These are phyloP conservation scores for Poecile montanus DNA, from an alignment of 2,797 vertebrate species.

Conservation along the genomic window DNA sequence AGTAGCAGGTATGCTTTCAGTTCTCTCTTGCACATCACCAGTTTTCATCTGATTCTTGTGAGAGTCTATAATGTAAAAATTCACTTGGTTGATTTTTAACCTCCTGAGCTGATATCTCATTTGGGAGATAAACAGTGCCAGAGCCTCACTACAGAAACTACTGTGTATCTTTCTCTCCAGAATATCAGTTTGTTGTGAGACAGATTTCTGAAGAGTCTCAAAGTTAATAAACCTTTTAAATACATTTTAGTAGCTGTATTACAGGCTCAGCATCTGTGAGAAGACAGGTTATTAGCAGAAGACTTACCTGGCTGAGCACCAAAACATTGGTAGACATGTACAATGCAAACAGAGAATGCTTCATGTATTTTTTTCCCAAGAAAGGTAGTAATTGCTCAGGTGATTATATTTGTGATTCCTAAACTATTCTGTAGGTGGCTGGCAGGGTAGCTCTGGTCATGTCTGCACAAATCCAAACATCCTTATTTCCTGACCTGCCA, in stretches of 20 bases:
- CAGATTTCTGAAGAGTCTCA: not conserved
- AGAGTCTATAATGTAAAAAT: conserved; percentile 36
- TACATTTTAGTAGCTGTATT: not conserved
- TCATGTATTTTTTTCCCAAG: not conserved
- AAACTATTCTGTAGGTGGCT: not conserved
- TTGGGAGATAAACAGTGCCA: not conserved
- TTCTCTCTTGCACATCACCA: not conserved
- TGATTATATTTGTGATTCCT: not conserved
- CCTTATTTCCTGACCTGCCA: not conserved
- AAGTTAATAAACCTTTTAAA: conserved; percentile 10
- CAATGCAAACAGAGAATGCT: not conserved
- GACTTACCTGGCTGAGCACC: not conserved
- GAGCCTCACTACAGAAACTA: not conserved
- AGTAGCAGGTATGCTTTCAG: not conserved
- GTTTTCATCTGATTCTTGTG: conserved; percentile 26
- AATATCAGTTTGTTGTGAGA: not conserved
- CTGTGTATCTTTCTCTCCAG: not conserved
- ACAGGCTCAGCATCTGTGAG: not conserved
- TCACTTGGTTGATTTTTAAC: conserved; percentile 23
- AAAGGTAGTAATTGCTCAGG: not conserved
- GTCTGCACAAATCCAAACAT: not conserved
- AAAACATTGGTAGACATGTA: not conserved
- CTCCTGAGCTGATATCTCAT: not conserved
- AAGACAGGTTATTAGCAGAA: not conserved
- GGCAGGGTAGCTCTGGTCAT: not conserved